Percentiles rank a stretch among this genome's conserved stretches.
Evolutionary conservation across 2,888 invertebrate species (phyloP).

Genomic region (Conchocele bisecta): DNA sequence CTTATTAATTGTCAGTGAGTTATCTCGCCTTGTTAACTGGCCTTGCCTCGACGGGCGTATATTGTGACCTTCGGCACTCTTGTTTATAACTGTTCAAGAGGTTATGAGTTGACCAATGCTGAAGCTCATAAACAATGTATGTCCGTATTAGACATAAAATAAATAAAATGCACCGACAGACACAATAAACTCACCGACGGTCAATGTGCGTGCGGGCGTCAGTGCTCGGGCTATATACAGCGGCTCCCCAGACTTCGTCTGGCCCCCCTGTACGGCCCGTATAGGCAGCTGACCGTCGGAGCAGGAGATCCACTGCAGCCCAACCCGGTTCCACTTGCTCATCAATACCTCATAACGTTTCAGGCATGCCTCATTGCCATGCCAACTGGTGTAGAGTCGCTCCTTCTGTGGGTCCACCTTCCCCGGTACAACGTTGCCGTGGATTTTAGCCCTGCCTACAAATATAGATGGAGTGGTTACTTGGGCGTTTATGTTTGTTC

Average conservation of each 20-base stretch:
- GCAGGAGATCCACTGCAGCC: constrained; percentile 43
- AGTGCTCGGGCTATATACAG: constrained; percentile 49
- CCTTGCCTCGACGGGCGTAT: too few relatives aligned
- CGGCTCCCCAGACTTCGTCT: constrained; percentile 46
- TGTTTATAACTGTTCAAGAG: too few relatives aligned
- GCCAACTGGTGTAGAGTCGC: constrained; percentile 4
- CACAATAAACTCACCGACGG: constrained; percentile 26
- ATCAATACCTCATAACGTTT: constrained; percentile 9
- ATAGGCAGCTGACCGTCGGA: constrained; percentile 45
- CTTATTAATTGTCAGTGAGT: too few relatives aligned
- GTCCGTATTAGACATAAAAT: too few relatives aligned
- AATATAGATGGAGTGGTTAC: neutral
- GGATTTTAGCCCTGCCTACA: neutral
- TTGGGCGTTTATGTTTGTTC: too few relatives aligned
- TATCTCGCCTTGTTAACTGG: too few relatives aligned
- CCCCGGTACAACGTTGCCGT: constrained; percentile 2
- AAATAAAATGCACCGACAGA: neutral
- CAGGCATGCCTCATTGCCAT: constrained; percentile 6
- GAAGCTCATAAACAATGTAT: too few relatives aligned
- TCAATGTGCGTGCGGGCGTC: constrained; percentile 30
- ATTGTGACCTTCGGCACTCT: too few relatives aligned
- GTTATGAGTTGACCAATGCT: too few relatives aligned
- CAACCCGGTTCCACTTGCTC: constrained; percentile 26
- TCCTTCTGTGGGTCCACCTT: neutral
- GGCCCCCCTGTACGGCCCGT: constrained; percentile 44